Evolutionary conservation across 2,888 invertebrate species (phyloP).

Genomic region (Cetonia aurata): DNA sequence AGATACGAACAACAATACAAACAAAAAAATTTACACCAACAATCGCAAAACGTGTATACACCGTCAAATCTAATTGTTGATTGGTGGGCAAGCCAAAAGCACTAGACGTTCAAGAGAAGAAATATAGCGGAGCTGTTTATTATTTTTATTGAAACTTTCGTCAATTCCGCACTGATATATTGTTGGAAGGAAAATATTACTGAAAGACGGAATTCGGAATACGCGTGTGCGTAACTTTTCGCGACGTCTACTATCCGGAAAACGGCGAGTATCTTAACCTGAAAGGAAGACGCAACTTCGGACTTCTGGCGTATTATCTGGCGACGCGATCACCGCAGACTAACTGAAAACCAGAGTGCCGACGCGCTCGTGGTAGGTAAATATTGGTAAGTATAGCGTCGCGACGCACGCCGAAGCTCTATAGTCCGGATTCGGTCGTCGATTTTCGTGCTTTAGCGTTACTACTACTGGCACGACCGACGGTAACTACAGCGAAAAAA

Average conservation of each 20-base stretch:
- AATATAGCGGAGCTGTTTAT: slow-evolving; percentile 7
- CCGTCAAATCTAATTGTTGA: not conserved
- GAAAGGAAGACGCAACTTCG: slow-evolving; percentile 27
- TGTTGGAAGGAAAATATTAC: too few relatives aligned
- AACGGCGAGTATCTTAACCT: slow-evolving; percentile 10
- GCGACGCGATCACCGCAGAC: slow-evolving; percentile 60
- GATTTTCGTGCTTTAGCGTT: slow-evolving; percentile 33
- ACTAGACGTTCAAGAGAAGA: not conserved
- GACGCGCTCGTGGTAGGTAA: slow-evolving; percentile 57
- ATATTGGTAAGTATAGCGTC: slow-evolving; percentile 41
- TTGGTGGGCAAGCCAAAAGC: not conserved
- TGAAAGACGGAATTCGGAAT: too few relatives aligned
- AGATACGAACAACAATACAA: slow-evolving; percentile 8
- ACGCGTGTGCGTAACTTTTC: slow-evolving; percentile 20
- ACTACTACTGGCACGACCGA: slow-evolving; percentile 45
- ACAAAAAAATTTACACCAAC: slow-evolving; percentile 6
- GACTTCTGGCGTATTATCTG: slow-evolving; percentile 38
- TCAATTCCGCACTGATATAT: not conserved
- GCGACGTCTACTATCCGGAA: slow-evolving; percentile 6
- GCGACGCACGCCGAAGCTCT: slow-evolving; percentile 56
- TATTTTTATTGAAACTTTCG: slow-evolving; percentile 1
- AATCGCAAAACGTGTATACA: not conserved
- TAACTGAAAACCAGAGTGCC: slow-evolving; percentile 62
- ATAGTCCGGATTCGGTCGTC: slow-evolving; percentile 50
- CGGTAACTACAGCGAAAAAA: slow-evolving; percentile 52